Conservation (phyloP, 1,140 invertebrate genomes). For the Ruditapes philippinarum region DNA sequence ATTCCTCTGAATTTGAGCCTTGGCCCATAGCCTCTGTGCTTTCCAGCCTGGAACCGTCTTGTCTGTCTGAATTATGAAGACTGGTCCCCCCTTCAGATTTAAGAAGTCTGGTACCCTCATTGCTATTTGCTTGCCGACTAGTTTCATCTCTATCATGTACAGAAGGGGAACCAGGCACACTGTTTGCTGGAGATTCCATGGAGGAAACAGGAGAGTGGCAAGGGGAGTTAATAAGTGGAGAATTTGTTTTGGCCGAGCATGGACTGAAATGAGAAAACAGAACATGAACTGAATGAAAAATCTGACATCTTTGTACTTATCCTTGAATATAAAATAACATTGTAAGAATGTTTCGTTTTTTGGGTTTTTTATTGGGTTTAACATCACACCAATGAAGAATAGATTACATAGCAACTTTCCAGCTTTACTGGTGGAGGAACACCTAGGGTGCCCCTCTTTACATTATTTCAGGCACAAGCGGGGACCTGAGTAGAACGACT, state of each 20-base stretch:
- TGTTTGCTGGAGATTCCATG: slow-evolving; percentile 11
- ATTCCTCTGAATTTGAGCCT: background rate
- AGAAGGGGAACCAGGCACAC: slow-evolving; percentile 10
- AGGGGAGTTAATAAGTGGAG: too few relatives aligned
- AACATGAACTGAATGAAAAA: background rate
- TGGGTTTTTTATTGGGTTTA: too few relatives aligned
- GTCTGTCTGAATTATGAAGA: too few relatives aligned
- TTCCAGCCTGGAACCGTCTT: too few relatives aligned
- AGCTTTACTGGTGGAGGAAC: too few relatives aligned
- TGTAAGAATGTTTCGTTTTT: too few relatives aligned
- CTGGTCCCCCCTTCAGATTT: background rate
- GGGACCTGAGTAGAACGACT: too few relatives aligned
- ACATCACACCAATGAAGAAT: too few relatives aligned
- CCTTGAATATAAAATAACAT: too few relatives aligned
- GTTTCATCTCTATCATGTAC: background rate
- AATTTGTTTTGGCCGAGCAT: background rate
- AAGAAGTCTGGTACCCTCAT: background rate
- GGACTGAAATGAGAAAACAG: slow-evolving; percentile 1
- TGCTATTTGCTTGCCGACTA: background rate
- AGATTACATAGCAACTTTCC: too few relatives aligned
- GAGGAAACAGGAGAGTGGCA: background rate
- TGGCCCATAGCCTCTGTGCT: background rate
- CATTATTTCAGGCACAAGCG: too few relatives aligned
- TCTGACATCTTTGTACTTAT: background rate
- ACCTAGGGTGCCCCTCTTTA: too few relatives aligned